phyloP scores from a whole-genome alignment of 2,113 vertebrate genomes.

The Ophiodon elongatus region DNA sequence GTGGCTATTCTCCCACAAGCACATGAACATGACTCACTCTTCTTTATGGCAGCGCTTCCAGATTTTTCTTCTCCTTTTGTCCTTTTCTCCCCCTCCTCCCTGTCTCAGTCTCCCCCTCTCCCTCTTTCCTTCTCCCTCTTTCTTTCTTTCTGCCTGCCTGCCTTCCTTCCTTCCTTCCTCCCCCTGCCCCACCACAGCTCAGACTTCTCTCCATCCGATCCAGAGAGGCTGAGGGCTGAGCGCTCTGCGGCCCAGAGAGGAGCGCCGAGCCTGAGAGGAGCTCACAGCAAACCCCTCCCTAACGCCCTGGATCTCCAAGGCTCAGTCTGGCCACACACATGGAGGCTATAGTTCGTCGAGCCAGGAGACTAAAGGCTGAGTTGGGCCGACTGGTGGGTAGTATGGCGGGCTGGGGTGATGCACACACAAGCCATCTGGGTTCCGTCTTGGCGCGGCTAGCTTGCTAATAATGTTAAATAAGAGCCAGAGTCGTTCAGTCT shows the following conservation, averaged over 20 bases:
- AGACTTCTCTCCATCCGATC: conserved; percentile 48
- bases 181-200: conserved; percentile 8
- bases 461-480: conserved; percentile 1
- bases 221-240: conserved; percentile 51
- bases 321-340: conserved; percentile 59
- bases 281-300: conserved; percentile 64
- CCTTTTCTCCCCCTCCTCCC: conserved; percentile 25
- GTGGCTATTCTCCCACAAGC: conserved; percentile 77
- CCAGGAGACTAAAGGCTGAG: conserved; percentile 48
- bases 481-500: background rate
- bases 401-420: background rate
- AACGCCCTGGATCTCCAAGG: conserved; percentile 67
- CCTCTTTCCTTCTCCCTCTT: background rate
- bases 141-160: too few species aligned
- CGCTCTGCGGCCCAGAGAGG: conserved; percentile 31
- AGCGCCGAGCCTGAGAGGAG: conserved; percentile 51
- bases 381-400: conserved; percentile 13
- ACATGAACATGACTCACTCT: conserved; percentile 80
- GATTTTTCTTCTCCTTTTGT: conserved; percentile 73
- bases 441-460: background rate
- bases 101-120: background rate
- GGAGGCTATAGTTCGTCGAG: conserved; percentile 16
- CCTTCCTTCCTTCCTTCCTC: conserved; percentile 4
- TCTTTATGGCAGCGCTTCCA: conserved; percentile 66
- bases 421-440: conserved; percentile 9